Evolutionary conservation across 2,888 invertebrate genomes (phyloP), one percentile per base, ranked within the genome.

Genomic region (Teinopalpus imperialis): DNA sequence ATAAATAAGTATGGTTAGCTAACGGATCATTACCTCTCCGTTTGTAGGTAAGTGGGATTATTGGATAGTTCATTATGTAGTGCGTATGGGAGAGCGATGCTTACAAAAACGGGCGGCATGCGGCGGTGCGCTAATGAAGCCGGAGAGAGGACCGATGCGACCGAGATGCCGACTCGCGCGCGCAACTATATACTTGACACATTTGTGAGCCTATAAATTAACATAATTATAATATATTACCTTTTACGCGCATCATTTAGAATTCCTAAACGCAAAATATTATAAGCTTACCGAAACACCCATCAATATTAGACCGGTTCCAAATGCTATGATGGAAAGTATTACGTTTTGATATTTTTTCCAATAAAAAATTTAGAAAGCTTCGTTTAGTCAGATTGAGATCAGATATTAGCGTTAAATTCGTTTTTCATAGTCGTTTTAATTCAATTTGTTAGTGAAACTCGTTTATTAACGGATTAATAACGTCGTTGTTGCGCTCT

Each of bases 101-200:
- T 51, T 52, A 63, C 59, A 72, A 74, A 73, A 79, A 73, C 59
- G 26, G 51, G 18, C 48, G 59, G 59, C 54, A 68, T 56, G 73
- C 77, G 69, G 59, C 69, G 74, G 69, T 66, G 69, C 74, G 74
- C 76, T 65, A 63, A 65, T 63, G 61, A 63, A 63, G 59, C 59
- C 57, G 57, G 59, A 52, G 49, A 47, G 52, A 52, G 47, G 46
- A 49, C 43, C 51, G 48, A 52, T 53, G 53, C 68, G 81, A 56
- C 83, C 83, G 78, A 72, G 66, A 81, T 85, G 74, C 41, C 69
- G 75, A 77, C 48, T 68, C 69, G 63, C 66, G 82, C 82, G 83
- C 67, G 69, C n/a, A n/a, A n/a, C n/a, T n/a, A 80, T 81, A 61
- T 53, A 46, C 40, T 41, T 44, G 29, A 36, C 31, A 31, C 32